A percentile compares a stretch with the other conserved stretches of the same genome.
These are phyloP conservation scores for Vireo griseus DNA, from an alignment of 2,797 vertebrate species.

Conservation along the genomic window DNA sequence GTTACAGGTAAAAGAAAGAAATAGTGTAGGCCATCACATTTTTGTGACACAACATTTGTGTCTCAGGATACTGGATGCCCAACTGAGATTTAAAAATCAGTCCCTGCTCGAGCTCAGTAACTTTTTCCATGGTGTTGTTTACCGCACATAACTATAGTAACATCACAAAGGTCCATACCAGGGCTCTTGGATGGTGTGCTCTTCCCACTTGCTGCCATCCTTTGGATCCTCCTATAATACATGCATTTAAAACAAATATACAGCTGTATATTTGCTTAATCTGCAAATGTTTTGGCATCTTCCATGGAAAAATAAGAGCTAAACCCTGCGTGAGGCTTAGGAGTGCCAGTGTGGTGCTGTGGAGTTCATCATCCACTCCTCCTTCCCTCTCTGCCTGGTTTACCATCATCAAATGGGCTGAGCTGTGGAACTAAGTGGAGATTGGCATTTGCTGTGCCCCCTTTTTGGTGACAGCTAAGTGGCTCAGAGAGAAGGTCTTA, in stretches of 20 bases:
- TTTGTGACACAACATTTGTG: background rate
- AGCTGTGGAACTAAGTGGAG: background rate
- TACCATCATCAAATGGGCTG: rapidly evolving
- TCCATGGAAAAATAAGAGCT: background rate
- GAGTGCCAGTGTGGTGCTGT: background rate
- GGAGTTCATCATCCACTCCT: background rate
- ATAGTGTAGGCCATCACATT: background rate
- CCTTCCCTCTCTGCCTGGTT: background rate
- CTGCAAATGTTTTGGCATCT: background rate
- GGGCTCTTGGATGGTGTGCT: background rate
- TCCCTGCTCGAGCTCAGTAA: background rate
- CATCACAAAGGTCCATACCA: background rate
- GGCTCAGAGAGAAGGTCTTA: background rate
- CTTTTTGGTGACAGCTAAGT: background rate
- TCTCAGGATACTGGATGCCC: background rate
- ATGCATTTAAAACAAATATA: background rate
- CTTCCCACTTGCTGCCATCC: background rate
- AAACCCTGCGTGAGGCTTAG: background rate
- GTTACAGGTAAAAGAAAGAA: background rate
- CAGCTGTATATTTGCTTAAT: background rate
- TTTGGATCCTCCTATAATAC: background rate
- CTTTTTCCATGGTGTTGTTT: background rate
- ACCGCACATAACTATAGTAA: background rate
- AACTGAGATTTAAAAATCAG: constrained; percentile 4
- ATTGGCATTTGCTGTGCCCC: background rate